Conservation (phyloP, 2,888 invertebrate species). For the Isoperla grammatica region DNA sequence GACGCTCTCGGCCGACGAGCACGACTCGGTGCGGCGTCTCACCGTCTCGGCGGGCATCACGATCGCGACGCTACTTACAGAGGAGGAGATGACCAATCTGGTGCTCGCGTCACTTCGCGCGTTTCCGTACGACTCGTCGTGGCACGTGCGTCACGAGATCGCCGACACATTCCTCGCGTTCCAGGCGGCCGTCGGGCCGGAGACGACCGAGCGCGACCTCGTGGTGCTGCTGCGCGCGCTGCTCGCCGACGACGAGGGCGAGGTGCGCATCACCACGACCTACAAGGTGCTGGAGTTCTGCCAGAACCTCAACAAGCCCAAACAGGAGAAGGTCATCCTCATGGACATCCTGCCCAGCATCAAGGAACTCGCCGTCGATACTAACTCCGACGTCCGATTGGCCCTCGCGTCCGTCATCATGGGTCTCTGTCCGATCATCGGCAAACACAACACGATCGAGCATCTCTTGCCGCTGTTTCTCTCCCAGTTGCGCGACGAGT, state of each 20-base stretch:
- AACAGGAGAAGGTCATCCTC: constrained; percentile 93
- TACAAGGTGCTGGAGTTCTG: constrained; percentile 94
- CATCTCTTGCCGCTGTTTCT: constrained; percentile 68
- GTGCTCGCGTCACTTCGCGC: constrained; percentile 93
- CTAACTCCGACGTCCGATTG: constrained; percentile 98
- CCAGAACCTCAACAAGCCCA: constrained; percentile 80
- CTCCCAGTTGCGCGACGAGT: constrained; percentile 12
- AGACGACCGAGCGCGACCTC: constrained; percentile 89
- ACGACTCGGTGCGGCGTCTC: constrained; percentile 95
- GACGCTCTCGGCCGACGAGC: constrained; percentile 90
- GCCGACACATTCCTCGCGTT: constrained; percentile 45
- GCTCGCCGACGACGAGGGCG: constrained; percentile 95
- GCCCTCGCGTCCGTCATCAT: constrained; percentile 98
- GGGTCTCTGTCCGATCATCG: constrained; percentile 97
- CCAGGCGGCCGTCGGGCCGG: constrained; percentile 93
- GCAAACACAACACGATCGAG: constrained; percentile 90
- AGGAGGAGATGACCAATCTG: constrained; percentile 81
- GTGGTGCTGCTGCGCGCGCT: constrained; percentile 89
- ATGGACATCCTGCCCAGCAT: constrained; percentile 92
- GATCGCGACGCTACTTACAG: constrained; percentile 77
- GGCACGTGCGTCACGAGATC: constrained; percentile 57
- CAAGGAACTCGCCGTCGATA: constrained; percentile 93
- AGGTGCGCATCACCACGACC: constrained; percentile 95
- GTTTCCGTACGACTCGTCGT: constrained; percentile 72
- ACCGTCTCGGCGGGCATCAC: constrained; percentile 96